Base-by-base conservation (phyloP, 2,888 invertebrate genomes). In the Acrobasis repandana region DNA sequence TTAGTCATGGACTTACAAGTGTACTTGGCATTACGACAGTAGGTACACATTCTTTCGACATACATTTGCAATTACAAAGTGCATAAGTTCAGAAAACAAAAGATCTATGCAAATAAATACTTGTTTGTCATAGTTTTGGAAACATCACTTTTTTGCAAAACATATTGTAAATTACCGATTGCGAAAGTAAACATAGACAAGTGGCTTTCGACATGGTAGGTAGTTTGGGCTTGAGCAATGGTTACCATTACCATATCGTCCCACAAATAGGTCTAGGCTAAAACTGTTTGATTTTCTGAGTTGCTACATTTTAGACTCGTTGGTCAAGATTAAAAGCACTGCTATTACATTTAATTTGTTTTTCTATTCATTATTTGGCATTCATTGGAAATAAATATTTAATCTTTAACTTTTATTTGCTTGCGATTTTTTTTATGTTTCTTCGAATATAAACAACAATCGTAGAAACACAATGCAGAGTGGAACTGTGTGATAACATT, bases 241-340 rank as follows among this genome's bases (percentile, higher is more conserved):
- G 51, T 50, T 51, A 14, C 38, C 43, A 15, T 50, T 51, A 14
- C 38, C 43, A 15, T 50, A 50, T 50, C 18, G 33, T 33, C 16
- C 10, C 34, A 18, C 34, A 9, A 51, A 28, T 51, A 51, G 59
- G 51, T 51, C 59, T 59, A 59, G 59, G 59, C 8, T 46, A 28
- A 14, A 46, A n/a, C 10, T 38, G 4, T 46, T 20, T 16, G 15
- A n/a, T 51, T 59, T 8, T 49, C 5, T 2, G 14, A 33, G n/a
- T 59, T 51, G 33, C 59, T 43, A 56, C 15, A 56, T 56, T 46
- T 58, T n/a, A 15, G 9, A 43, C 11, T 52, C 8, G 20, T 59
- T 59, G 46, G 20, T 38, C 51, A 59, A 52, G 46, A 11, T 34
- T 48, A 58, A 48, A 34, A 48, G 28, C 16, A 34, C 36, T n/a